These are phyloP conservation scores for Clarias magur DNA, from an alignment of 2,113 vertebrate genomes.

Conservation along the genomic window DNA sequence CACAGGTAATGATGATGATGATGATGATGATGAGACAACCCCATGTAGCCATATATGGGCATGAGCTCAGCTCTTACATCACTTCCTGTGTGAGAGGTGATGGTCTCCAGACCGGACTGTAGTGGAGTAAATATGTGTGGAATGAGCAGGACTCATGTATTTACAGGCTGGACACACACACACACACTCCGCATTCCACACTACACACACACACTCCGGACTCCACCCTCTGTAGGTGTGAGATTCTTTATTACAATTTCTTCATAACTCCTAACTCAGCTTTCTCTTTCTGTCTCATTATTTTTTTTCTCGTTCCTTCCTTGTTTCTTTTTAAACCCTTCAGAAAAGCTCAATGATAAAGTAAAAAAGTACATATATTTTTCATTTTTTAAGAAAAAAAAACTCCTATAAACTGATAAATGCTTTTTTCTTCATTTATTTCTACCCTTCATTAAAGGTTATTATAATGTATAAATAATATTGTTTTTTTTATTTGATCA, in stretches of 20 bases:
- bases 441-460: no score
- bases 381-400: no score
- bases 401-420: no score
- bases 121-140: neutral
- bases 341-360: no score
- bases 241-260: neutral
- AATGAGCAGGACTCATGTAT: neutral
- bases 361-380: no score
- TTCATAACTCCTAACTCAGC: neutral
- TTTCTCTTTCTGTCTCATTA: no score
- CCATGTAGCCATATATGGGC: neutral
- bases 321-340: neutral
- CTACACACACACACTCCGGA: no score
- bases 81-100: constrained; percentile 12
- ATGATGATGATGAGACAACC: neutral
- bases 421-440: no score
- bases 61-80: neutral
- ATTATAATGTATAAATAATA: no score
- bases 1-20: neutral
- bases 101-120: neutral
- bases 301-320: neutral
- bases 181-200: no score
- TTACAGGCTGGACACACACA: no score
- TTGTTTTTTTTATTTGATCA: no score
- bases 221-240: neutral